Evolutionary conservation across 2,113 vertebrate species (phyloP).

Genomic region (Astatoreochromis straeleni): DNA sequence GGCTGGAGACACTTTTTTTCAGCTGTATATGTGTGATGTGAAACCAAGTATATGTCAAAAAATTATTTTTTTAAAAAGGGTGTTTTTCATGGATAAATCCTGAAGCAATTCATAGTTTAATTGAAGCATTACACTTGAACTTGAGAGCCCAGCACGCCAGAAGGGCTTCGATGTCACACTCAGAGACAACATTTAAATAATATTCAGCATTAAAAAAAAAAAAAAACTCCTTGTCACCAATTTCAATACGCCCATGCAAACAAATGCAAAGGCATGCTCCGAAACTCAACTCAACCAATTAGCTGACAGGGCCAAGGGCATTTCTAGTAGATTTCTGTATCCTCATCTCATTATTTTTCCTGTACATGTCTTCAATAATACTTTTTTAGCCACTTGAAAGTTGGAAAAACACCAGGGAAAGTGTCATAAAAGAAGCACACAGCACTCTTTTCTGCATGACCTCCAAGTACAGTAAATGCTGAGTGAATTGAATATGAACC

Average conservation of each 20-base stretch:
- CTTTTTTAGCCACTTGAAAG: constrained; percentile 23
- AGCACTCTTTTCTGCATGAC: constrained; percentile 37
- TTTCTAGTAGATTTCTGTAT: not conserved
- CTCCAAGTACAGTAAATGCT: constrained; percentile 52
- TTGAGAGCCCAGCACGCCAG: not conserved
- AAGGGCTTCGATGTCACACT: not conserved
- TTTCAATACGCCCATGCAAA: constrained; percentile 2
- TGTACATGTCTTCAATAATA: not conserved
- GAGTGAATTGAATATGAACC: constrained; percentile 61
- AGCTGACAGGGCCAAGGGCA: constrained; percentile 10
- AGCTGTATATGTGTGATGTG: not conserved
- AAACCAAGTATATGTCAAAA: not conserved
- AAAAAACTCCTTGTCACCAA: not conserved
- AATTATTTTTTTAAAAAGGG: not conserved
- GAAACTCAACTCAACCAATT: not conserved
- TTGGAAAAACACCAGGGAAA: constrained; percentile 50
- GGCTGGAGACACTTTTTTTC: not conserved
- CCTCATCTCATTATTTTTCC: constrained; percentile 22
- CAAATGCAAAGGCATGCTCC: constrained; percentile 1
- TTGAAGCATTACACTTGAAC: not conserved
- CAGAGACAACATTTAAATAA: not conserved
- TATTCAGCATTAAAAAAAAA: not conserved
- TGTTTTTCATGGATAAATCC: not conserved
- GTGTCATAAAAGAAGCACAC: not conserved
- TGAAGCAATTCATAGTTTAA: not conserved